Conservation (phyloP, 2,113 vertebrate species). For the Garra rufa region DNA sequence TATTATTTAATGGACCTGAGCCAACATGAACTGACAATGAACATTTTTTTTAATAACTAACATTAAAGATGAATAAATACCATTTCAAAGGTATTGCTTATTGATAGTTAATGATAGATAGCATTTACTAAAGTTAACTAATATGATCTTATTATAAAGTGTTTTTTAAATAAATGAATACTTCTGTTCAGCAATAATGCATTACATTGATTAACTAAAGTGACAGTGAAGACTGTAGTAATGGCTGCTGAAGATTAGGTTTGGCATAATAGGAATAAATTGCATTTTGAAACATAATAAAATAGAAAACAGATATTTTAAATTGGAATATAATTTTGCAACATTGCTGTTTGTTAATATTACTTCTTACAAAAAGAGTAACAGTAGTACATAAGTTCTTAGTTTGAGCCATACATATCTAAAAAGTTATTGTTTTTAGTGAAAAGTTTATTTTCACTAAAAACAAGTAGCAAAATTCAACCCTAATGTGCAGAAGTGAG, state of each 20-base stretch:
- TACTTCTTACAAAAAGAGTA: no score
- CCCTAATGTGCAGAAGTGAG: neutral
- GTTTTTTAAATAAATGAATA: neutral
- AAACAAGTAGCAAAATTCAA: neutral
- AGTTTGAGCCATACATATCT: neutral
- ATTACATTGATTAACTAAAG: neutral
- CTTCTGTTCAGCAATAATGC: no score
- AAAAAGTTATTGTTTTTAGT: no score
- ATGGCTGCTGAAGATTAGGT: neutral
- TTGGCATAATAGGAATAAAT: no score
- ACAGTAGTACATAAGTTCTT: neutral
- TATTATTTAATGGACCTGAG: neutral
- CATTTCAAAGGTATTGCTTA: no score
- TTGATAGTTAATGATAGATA: no score
- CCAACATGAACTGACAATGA: no score
- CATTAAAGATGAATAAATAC: no score
- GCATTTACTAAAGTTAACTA: no score
- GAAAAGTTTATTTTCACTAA: no score
- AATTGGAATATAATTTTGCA: neutral
- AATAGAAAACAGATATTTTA: neutral
- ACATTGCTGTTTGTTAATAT: no score
- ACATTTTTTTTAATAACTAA: no score
- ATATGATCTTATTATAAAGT: neutral
- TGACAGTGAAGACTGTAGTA: neutral
- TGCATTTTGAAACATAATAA: neutral